Conservation (phyloP, 37 sponge, comb jelly and placozoan species). For the Chondrilla cf. caribensis region DNA sequence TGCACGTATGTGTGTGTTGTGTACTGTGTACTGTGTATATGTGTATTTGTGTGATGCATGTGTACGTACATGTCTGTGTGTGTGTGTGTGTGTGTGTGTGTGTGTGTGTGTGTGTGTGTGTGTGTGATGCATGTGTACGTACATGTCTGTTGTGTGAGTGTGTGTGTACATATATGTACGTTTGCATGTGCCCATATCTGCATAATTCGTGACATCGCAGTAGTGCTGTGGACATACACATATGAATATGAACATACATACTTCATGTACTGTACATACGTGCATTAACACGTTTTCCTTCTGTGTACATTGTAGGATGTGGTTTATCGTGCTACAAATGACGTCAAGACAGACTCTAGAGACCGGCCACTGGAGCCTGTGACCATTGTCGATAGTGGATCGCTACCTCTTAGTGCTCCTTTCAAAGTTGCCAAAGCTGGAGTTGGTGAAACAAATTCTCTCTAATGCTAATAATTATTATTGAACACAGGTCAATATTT, state of each 20-base stretch:
- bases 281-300: constrained; percentile 49
- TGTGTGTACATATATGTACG: constrained; percentile 7
- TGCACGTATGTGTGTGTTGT: constrained; percentile 1
- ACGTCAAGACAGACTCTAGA: constrained; percentile 38
- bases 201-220: too few relatives aligned
- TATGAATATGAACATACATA: too few relatives aligned
- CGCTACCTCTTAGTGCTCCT: constrained; percentile 26
- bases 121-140: constrained; percentile 23
- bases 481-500: too few relatives aligned
- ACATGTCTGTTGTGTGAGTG: constrained; percentile 8
- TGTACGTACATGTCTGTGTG: too few relatives aligned
- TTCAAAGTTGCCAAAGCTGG: constrained; percentile 54
- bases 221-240: neutral
- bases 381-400: constrained; percentile 48
- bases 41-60: constrained; percentile 39
- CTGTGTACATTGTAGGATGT: constrained; percentile 30
- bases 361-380: constrained; percentile 71
- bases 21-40: constrained; percentile 19
- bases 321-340: constrained; percentile 39
- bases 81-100: constrained; percentile 32
- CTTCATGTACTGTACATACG: constrained; percentile 19
- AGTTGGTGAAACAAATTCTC: neutral
- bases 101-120: constrained; percentile 42
- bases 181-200: neutral
- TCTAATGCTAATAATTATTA: too few relatives aligned